A percentile compares a stretch with the other conserved stretches of the same genome.
Conservation (phyloP, 2,797 vertebrate genomes). For the Chaunax sp. region DNA sequence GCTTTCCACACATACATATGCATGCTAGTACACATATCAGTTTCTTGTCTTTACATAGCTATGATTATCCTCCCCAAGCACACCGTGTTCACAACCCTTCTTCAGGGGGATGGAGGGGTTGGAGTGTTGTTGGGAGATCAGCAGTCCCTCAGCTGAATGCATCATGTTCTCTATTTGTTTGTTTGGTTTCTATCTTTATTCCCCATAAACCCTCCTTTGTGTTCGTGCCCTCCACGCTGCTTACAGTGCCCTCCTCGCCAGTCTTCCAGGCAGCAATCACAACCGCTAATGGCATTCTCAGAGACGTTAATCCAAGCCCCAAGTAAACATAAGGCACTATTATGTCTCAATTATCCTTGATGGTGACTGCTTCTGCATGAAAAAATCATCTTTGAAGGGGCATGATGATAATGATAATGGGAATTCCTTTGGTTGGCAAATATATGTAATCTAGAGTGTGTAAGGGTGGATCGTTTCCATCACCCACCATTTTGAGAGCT, state of each 20-base stretch:
- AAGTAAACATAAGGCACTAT: constrained; percentile 63
- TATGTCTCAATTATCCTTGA: constrained; percentile 61
- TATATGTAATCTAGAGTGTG: constrained; percentile 50
- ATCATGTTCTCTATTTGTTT: constrained; percentile 44
- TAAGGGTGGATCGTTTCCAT: constrained; percentile 34
- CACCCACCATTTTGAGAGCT: constrained; percentile 37
- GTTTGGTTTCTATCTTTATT: constrained; percentile 21
- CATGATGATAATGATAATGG: constrained; percentile 60
- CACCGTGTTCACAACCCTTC: constrained; percentile 8
- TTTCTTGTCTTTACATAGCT: constrained; percentile 16
- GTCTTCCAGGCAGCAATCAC: constrained; percentile 51
- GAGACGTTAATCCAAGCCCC: constrained; percentile 62
- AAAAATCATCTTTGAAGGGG: constrained; percentile 50
- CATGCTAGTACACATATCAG: constrained; percentile 3
- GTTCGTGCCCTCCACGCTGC: constrained; percentile 29
- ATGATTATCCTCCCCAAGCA: constrained; percentile 28
- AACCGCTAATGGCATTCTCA: constrained; percentile 60
- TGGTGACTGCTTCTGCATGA: constrained; percentile 45
- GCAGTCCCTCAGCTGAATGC: constrained; percentile 32
- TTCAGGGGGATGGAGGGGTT: constrained; percentile 13
- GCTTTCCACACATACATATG: constrained; percentile 9
- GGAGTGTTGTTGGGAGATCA: constrained; percentile 35
- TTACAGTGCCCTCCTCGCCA: constrained; percentile 37
- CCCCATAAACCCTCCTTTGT: constrained; percentile 34
- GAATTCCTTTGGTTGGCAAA: constrained; percentile 66